A percentile compares a stretch with the other conserved stretches of the same genome.
phyloP scores from a whole-genome alignment of 2,888 invertebrate genomes.

The Malthinus flaveolus region DNA sequence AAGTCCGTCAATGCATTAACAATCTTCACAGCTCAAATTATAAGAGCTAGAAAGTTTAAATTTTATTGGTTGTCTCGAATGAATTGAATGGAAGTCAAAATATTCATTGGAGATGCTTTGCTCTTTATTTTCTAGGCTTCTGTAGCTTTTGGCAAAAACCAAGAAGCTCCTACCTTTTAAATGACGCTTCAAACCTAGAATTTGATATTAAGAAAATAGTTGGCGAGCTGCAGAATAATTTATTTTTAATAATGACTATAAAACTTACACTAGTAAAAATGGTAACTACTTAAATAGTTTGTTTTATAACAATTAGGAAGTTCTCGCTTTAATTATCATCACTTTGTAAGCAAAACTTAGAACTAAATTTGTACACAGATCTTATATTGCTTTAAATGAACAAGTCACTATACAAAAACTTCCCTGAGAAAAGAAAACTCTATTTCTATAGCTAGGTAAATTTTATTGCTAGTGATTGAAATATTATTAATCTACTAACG shows the following conservation, averaged over 20 bases:
- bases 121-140: too few species aligned
- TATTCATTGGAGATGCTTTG: too few species aligned
- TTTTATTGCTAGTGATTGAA: not conserved
- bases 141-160: too few species aligned
- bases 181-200: too few species aligned
- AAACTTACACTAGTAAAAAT: slow-evolving; percentile 29
- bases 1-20: too few species aligned
- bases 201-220: not conserved
- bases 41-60: too few species aligned
- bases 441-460: not conserved
- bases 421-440: slow-evolving; percentile 1
- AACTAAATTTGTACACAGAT: slow-evolving; percentile 4
- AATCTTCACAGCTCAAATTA: too few species aligned
- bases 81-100: too few species aligned
- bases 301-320: slow-evolving; percentile 10
- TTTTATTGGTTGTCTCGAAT: too few species aligned
- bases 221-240: slow-evolving; percentile 14
- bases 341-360: slow-evolving; percentile 7
- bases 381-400: slow-evolving; percentile 3
- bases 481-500: not conserved
- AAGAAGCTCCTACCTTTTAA: too few species aligned
- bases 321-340: slow-evolving; percentile 1
- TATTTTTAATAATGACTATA: slow-evolving; percentile 34
- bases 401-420: not conserved
- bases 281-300: slow-evolving; percentile 27